Base-by-base conservation (phyloP, 1,140 invertebrate genomes). In the Hestina assimilis region DNA sequence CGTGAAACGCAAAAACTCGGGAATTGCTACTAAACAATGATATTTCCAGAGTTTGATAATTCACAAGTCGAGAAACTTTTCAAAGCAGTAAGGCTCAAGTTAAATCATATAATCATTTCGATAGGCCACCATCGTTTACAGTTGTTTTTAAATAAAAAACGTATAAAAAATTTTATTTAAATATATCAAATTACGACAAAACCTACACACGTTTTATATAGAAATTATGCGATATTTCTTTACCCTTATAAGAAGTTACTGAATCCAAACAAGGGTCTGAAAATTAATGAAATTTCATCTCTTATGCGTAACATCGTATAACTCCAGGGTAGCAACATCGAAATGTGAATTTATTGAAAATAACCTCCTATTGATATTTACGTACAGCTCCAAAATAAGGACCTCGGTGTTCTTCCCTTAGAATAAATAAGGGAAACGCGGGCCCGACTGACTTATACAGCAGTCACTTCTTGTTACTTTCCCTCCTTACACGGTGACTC, bases 321-420 rank as follows among this genome's bases (percentile, higher is more conserved):
- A 14, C 43, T 17, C 3, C 9, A 55, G 21, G 12, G 23, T 31
- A 43, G 24, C 12, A 50, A 50, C 35, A 24, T 42, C 35, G 46
- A 57, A 50, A 50, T 50, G 46, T 31, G 55, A 57, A 50, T 57
- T 57, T 57, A 57, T 57, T 57, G 55, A 50, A 50, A 57, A 57
- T 43, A 40, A 33, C 45, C 45, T 31, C 20, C 8, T 40, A 57
- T 57, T 57, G 55, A 50, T 50, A 57, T 57, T 57, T 50, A 57
- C 46, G 55, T 40, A 31, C 12, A 23, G 45, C 21, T 57, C 33
- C 42, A 57, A 50, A 50, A 23, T 50, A 41, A 21, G 48, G n/a
- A 48, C 46, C 31, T 35, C 23, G 29, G 14, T 35, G 11, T 11
- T 14, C 23, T 29, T 7, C 17, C 15, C 12, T 35, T 26, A 23